Evolutionary conservation across 2,113 vertebrate genomes (phyloP), one percentile per base, ranked within the genome.

Genomic region (Sorex fumeus): DNA sequence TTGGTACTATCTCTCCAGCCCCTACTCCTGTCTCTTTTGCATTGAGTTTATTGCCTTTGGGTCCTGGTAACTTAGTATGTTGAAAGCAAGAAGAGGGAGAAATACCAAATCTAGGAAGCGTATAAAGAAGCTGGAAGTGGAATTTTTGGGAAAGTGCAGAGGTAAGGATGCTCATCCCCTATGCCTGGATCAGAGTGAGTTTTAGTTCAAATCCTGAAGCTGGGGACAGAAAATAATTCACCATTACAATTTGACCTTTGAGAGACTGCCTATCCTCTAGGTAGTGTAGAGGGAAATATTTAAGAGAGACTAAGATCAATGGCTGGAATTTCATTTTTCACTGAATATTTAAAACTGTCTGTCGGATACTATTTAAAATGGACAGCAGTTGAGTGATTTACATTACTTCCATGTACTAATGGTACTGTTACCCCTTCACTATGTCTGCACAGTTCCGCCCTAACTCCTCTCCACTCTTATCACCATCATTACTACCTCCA

Each of bases 191-290:
- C 21, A 43, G 34, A 86, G 4, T 19, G 30, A 87, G 25, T 83
- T n/a, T 88, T 80, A 57, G 66, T 76, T 88, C 88, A 83, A 92
- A 88, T 91, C 25, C 25, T 79, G 43, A 92, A 87, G 50, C 76
- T 45, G 60, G 84, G 66, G 84, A 47, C 25, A 53, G 25, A 43
- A 91, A 88, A 77, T 66, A 53, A 67, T 93, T 88, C n/a, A 87
- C 15, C 43, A 64, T 77, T 84, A 28, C 71, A 78, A 62, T 81
- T 25, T 90, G 62, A 76, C 12, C 43, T 95, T 77, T 69, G 64
- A 84, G 78, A 74, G 25, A 53, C 1, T 53, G 47, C 47, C 45
- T 90, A 23, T 82, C 53, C 18, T 62, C 40, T 69, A 57, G 70
- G 30, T 15, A 2, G 23, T 34, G 47, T 16, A 84, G 62, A 79